Percentiles rank a stretch among this genome's conserved stretches.
phyloP scores from a whole-genome alignment of 2,797 vertebrate genomes.

The Chelmon rostratus region DNA sequence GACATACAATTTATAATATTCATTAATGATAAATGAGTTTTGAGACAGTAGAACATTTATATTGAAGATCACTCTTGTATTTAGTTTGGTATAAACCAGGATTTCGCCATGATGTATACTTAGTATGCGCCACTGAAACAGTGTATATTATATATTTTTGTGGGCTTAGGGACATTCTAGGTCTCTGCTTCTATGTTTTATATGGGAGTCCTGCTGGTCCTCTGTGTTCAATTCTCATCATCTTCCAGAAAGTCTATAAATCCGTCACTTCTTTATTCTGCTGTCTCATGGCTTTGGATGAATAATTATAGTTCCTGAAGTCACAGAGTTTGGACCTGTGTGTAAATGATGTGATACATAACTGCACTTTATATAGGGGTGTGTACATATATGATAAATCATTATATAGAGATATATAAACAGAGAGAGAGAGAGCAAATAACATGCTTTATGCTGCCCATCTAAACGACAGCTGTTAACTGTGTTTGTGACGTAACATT shows the following conservation, averaged over 20 bases:
- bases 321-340: slow-evolving; percentile 38
- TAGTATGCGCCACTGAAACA: slow-evolving; percentile 9
- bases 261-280: not conserved
- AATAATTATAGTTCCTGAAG: slow-evolving; percentile 10
- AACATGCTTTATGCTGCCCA: slow-evolving; percentile 26
- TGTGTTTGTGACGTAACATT: slow-evolving; percentile 15
- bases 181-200: slow-evolving; percentile 27
- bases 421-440: not conserved
- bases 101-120: slow-evolving; percentile 12
- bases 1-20: slow-evolving; percentile 1
- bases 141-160: slow-evolving; percentile 16
- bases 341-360: slow-evolving; percentile 50
- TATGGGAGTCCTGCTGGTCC: slow-evolving; percentile 1
- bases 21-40: not conserved
- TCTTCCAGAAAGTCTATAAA: slow-evolving; percentile 8
- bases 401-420: slow-evolving; percentile 18
- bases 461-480: slow-evolving; percentile 19
- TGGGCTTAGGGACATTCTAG: slow-evolving; percentile 4
- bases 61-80: not conserved
- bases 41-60: slow-evolving; percentile 7
- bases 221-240: slow-evolving; percentile 2
- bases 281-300: not conserved
- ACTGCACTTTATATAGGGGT: slow-evolving; percentile 48
- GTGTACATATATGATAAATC: slow-evolving; percentile 57
- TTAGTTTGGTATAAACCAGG: slow-evolving; percentile 15